phyloP scores from a whole-genome alignment of 1,140 invertebrate genomes.

The Drosophila pandora region DNA sequence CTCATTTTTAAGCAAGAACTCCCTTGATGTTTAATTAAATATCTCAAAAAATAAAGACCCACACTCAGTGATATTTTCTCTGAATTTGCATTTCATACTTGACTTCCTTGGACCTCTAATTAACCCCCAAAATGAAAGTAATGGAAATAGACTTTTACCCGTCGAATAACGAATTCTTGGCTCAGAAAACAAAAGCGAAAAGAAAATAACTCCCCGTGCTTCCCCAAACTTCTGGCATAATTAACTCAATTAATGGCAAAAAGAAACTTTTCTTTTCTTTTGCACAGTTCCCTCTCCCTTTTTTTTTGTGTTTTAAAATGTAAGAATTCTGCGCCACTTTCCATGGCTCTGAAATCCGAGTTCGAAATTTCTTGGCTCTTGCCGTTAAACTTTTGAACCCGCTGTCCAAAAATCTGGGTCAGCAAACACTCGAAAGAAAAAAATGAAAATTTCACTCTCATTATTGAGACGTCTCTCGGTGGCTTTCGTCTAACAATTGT shows the following conservation, averaged over 20 bases:
- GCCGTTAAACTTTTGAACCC: conserved; percentile 47
- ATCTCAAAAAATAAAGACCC: neutral
- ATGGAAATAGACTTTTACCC: conserved; percentile 26
- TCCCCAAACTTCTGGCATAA: conserved; percentile 50
- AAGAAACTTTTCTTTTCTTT: conserved; percentile 46
- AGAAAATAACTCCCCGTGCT: conserved; percentile 23
- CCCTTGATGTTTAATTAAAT: neutral
- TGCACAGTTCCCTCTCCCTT: conserved; percentile 16
- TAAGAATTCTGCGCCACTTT: conserved; percentile 47
- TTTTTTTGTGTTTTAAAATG: neutral
- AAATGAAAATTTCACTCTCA: conserved; percentile 61
- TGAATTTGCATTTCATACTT: conserved; percentile 20
- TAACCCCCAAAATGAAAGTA: conserved; percentile 14
- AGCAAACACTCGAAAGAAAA: conserved; percentile 32
- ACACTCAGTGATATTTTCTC: neutral
- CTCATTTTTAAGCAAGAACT: neutral
- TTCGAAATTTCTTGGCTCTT: conserved; percentile 16
- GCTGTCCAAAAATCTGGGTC: conserved; percentile 29
- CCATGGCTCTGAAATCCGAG: conserved; percentile 9
- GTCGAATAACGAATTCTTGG: conserved; percentile 39
- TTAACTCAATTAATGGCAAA: conserved; percentile 53
- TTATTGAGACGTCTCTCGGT: conserved; percentile 40
- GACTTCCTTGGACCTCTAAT: conserved; percentile 7
- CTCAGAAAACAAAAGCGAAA: conserved; percentile 12
- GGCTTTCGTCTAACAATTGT: conserved; percentile 42